phyloP scores from a whole-genome alignment of 35 echinoderm and acorn worm species.

The Anneissia japonica region DNA sequence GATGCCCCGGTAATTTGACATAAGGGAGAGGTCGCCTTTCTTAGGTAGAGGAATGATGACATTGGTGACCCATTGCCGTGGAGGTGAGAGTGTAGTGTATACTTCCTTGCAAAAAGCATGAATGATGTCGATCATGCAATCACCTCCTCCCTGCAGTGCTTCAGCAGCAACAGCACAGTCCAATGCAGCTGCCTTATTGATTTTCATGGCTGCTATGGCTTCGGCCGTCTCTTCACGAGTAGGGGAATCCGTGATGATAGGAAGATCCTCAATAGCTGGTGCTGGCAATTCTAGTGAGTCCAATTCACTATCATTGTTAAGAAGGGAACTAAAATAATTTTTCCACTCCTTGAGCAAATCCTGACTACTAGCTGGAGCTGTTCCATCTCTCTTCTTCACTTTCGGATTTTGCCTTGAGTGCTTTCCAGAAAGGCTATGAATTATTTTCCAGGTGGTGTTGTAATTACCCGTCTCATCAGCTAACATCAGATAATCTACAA shows the following conservation, averaged over 20 bases:
- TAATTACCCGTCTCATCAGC: conserved; percentile 9
- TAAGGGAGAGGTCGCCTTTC: conserved; percentile 19
- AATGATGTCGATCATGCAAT: conserved; percentile 14
- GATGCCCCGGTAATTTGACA: conserved; percentile 30
- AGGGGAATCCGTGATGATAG: conserved; percentile 9
- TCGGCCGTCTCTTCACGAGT: conserved; percentile 20
- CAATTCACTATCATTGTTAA: conserved; percentile 27
- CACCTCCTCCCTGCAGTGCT: conserved; percentile 15
- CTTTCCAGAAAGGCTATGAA: conserved; percentile 24
- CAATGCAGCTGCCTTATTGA: conserved; percentile 11
- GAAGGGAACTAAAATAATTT: conserved; percentile 24
- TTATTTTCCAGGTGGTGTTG: conserved; percentile 12
- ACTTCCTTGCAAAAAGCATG: conserved; percentile 32
- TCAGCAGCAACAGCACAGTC: conserved; percentile 14
- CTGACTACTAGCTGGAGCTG: neutral
- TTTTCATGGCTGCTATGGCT: conserved; percentile 6
- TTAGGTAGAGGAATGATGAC: conserved; percentile 23
- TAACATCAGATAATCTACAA: no score
- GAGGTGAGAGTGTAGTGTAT: conserved; percentile 25
- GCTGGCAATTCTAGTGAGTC: neutral
- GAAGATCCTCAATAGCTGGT: conserved; percentile 16
- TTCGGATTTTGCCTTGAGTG: conserved; percentile 8
- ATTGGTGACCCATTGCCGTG: conserved; percentile 25
- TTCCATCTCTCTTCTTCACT: conserved; percentile 21
- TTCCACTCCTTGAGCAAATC: conserved; percentile 18